These are phyloP conservation scores for Yponomeuta cagnagella DNA, from an alignment of 2,888 invertebrate genomes.

Conservation along the genomic window DNA sequence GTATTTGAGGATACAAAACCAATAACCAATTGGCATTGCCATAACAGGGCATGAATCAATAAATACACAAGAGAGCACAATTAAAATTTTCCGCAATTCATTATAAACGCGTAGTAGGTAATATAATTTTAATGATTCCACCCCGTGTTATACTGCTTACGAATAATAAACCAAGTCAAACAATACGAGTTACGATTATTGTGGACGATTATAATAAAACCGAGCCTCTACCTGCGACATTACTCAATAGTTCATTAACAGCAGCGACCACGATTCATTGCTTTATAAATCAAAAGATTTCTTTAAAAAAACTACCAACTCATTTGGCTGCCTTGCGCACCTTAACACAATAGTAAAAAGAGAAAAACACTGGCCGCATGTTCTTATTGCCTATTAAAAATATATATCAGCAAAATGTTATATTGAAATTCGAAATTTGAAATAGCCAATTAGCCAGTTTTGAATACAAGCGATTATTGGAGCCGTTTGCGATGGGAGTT, in stretches of 20 bases:
- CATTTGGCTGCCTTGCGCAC: conserved; percentile 51
- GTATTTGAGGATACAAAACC: not conserved
- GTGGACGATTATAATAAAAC: conserved; percentile 29
- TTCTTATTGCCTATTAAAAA: conserved; percentile 63
- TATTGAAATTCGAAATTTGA: conserved; percentile 60
- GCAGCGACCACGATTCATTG: conserved; percentile 53
- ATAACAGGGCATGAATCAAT: not conserved
- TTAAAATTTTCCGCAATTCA: conserved; percentile 4
- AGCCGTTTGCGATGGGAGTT: conserved; percentile 10
- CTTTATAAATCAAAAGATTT: conserved; percentile 54
- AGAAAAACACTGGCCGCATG: conserved; percentile 34
- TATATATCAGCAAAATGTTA: conserved; percentile 54
- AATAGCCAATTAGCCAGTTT: conserved; percentile 53
- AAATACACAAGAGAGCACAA: conserved; percentile 6
- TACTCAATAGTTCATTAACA: conserved; percentile 61
- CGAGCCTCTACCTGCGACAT: conserved; percentile 43
- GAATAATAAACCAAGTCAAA: conserved; percentile 28
- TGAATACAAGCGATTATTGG: conserved; percentile 15
- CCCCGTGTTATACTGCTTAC: conserved; percentile 17
- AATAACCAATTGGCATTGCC: not conserved
- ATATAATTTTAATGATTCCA: conserved; percentile 14
- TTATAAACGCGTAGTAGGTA: conserved; percentile 7
- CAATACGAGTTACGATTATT: conserved; percentile 37
- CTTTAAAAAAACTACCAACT: conserved; percentile 52
- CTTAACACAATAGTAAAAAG: conserved; percentile 43